Base-by-base conservation (phyloP, 2,797 vertebrate genomes). In the Spinus pinus region DNA sequence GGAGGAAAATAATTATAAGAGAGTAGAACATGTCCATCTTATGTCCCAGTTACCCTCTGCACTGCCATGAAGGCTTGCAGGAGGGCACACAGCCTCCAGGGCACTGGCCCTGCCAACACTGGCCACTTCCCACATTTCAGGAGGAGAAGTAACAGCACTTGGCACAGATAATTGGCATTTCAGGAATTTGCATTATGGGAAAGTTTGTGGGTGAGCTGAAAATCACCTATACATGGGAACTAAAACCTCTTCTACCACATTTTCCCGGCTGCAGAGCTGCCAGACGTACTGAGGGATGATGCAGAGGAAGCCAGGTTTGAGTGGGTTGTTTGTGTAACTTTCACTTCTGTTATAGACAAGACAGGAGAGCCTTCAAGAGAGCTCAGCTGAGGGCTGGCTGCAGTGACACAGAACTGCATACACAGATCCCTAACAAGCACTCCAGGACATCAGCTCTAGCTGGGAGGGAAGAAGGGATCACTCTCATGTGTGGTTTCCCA, bases 401-500 rank as follows among this genome's bases (percentile, higher is more conserved):
- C 70, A 71, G 6, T 4, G 39, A 64, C 2, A 3, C 10, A 37
- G 53, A 47, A 9, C 37, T 92, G 62, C 80, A 82, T 54, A 25
- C 28, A 82, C 51, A 62, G 69, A 25, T 71, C 62, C 28, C 6
- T 0, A 9, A 20, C 1, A 3, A n/a, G 6, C 3, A 1, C 28
- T 35, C 25, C 67, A 72, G 58, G 50, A 79, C 31, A 89, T 35
- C 74, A 75, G 47, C 46, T 81, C 19, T 23, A 13, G 20, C 41
- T 82, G 67, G 33, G 73, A 61, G 14, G 47, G 17, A 47, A 41
- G 30, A 47, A 47, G 11, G 41, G 17, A 54, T 47, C 64, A 61
- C 12, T 4, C 14, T 35, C 27, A 14, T 6, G 1, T 35, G 78
- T 28, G 65, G 6, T 33, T 82, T 86, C 22, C 20, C 6, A 2